Evolutionary conservation across 2,888 invertebrate genomes (phyloP).

Genomic region (Mythimna loreyi): DNA sequence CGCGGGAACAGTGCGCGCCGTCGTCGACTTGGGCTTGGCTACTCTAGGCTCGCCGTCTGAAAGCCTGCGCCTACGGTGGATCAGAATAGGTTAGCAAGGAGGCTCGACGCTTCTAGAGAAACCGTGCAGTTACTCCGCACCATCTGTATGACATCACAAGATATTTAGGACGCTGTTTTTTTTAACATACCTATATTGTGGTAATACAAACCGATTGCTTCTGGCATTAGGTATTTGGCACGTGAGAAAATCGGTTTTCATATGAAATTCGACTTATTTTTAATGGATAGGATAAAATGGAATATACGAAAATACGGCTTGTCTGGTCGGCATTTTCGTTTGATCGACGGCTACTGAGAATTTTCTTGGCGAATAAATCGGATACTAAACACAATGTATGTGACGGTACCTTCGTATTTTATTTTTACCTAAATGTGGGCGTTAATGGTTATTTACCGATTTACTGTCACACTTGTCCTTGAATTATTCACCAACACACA

Average conservation of each 20-base stretch:
- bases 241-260: constrained; percentile 14
- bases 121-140: too few relatives aligned
- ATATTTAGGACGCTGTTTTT: constrained; percentile 2
- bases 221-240: constrained; percentile 9
- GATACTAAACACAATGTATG: constrained; percentile 11
- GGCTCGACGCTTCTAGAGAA: too few relatives aligned
- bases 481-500: background rate
- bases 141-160: too few relatives aligned
- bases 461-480: constrained; percentile 16
- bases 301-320: constrained; percentile 25
- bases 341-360: constrained; percentile 21
- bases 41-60: too few relatives aligned
- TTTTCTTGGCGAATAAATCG: constrained; percentile 31
- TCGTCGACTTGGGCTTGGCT: too few relatives aligned
- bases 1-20: too few relatives aligned
- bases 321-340: constrained; percentile 22
- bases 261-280: constrained; percentile 7
- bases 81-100: too few relatives aligned
- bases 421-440: constrained; percentile 14
- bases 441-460: constrained; percentile 10
- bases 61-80: too few relatives aligned
- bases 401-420: background rate
- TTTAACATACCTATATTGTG: constrained; percentile 1
- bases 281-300: constrained; percentile 10
- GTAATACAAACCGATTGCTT: background rate